Conservation (phyloP, 2,797 vertebrate species). For the Cynodonichthys magdalenae region DNA sequence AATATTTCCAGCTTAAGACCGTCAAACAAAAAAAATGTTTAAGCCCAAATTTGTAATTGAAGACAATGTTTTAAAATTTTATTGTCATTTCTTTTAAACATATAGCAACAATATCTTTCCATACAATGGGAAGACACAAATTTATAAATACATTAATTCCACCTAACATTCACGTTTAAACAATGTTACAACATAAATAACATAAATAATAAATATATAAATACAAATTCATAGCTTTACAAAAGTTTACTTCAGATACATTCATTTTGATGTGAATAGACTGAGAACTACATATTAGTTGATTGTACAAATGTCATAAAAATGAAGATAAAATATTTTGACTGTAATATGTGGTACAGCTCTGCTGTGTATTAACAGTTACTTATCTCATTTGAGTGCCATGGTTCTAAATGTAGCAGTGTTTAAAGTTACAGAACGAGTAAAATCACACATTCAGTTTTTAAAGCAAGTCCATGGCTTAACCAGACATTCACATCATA, state of each 20-base stretch:
- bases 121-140: conserved; percentile 5
- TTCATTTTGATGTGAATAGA: conserved; percentile 7
- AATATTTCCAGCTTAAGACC: conserved; percentile 4
- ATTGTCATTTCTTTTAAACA: neutral
- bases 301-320: neutral
- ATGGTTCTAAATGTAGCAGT: conserved; percentile 30
- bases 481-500: neutral
- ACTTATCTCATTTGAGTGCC: conserved; percentile 7
- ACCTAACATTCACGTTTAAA: conserved; percentile 1
- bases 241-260: conserved; percentile 24
- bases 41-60: neutral
- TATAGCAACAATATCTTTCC: neutral
- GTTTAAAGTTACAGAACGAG: conserved; percentile 28
- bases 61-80: too few species aligned
- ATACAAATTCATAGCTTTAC: conserved; percentile 27
- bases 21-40: too few species aligned
- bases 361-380: conserved; percentile 5
- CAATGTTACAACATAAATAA: conserved; percentile 22
- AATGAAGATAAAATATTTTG: neutral
- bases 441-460: conserved; percentile 1
- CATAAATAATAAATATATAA: conserved; percentile 59
- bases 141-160: conserved; percentile 38
- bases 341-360: conserved; percentile 9
- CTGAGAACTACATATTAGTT: conserved; percentile 45
- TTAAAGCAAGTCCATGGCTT: neutral